A percentile compares a stretch with the other conserved stretches of the same genome.
Evolutionary conservation across 2,113 vertebrate species (phyloP).

Genomic region (Gymnogyps californianus): DNA sequence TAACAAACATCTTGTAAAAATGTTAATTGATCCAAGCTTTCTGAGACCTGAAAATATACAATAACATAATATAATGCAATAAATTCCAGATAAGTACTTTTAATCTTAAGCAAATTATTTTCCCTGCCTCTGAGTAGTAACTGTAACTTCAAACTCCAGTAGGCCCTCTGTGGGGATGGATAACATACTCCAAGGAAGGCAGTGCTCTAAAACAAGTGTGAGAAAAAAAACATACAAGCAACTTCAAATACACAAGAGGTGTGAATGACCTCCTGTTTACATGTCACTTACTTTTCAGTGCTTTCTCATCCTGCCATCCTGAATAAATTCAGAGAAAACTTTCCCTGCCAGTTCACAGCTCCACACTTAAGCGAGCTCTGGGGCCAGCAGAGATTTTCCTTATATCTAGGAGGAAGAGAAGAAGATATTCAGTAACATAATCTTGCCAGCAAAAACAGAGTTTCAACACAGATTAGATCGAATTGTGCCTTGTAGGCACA

Average conservation of each 20-base stretch:
- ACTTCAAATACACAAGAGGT: background rate
- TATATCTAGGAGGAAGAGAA: background rate
- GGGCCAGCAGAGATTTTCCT: background rate
- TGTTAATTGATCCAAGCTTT: background rate
- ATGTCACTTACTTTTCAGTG: background rate
- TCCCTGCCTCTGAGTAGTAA: background rate
- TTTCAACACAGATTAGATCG: background rate
- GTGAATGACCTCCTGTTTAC: background rate
- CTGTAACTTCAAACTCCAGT: background rate
- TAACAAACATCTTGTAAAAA: background rate
- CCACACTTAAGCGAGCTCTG: background rate
- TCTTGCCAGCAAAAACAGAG: background rate
- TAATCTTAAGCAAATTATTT: background rate
- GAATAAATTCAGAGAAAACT: background rate
- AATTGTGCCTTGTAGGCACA: background rate
- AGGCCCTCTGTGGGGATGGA: background rate
- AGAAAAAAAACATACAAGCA: background rate
- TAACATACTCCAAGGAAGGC: background rate
- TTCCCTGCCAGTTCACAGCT: background rate
- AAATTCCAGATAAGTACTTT: background rate
- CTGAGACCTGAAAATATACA: background rate
- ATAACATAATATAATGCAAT: background rate
- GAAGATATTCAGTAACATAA: background rate
- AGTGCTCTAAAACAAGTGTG: background rate
- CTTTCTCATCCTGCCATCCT: background rate